A percentile compares a stretch with the other conserved stretches of the same genome.
phyloP scores from a whole-genome alignment of 2,888 invertebrate species.

The Nemurella pictetii region DNA sequence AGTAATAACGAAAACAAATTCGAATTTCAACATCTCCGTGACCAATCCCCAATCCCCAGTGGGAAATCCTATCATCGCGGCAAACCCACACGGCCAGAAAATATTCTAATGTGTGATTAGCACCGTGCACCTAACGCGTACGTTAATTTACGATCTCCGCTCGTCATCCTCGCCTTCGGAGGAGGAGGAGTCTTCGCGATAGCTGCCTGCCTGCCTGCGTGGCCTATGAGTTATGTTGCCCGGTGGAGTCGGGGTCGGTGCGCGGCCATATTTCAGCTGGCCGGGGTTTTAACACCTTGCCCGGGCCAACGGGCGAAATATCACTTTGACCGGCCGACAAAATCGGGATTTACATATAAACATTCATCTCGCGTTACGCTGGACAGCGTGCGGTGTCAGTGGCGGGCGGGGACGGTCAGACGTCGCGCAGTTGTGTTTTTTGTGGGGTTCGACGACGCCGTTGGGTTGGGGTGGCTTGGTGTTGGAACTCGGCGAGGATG shows the following conservation, averaged over 20 bases:
- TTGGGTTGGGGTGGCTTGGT: no score
- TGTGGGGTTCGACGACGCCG: no score
- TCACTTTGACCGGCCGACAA: neutral
- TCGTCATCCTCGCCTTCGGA: neutral
- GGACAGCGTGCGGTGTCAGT: neutral
- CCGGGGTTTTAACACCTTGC: neutral
- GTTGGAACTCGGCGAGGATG: no score
- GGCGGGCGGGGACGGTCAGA: neutral
- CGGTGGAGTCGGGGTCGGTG: neutral
- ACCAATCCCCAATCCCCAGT: no score
- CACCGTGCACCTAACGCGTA: neutral
- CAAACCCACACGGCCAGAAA: neutral
- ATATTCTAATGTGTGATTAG: neutral
- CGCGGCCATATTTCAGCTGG: neutral
- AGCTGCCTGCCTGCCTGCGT: neutral
- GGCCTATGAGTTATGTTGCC: neutral
- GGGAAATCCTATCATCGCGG: no score
- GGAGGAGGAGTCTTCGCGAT: neutral
- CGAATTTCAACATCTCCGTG: no score
- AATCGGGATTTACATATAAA: neutral
- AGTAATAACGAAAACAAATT: no score
- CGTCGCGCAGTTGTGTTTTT: no score
- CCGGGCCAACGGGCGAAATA: neutral
- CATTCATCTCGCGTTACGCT: neutral
- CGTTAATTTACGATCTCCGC: neutral